Base-by-base conservation (phyloP, 2,888 invertebrate species). In the Volucella zonaria region DNA sequence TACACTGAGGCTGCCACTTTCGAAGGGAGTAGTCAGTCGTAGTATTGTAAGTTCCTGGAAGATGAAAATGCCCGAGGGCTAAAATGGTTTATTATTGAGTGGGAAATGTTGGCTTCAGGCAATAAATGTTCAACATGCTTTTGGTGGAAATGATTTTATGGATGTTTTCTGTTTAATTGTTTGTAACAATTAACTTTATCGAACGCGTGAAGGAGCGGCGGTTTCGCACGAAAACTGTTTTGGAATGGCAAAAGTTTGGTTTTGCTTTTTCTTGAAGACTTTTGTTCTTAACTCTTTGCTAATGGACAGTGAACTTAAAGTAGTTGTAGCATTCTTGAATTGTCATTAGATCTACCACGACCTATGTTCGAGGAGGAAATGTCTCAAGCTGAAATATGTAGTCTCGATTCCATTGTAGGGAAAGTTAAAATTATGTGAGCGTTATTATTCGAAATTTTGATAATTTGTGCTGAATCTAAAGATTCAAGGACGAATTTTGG, bases 141-240 rank as follows among this genome's bases (percentile, higher is more conserved):
- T 66, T 66, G 76, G 75, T 15, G 71, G 83, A 80, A 80, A 76
- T 62, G 43, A 67, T 85, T 85, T 81, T 67, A 76, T 73, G 61
- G 67, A 77, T 80, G 76, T 85, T 81, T 80, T 73, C 80, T 85
- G 81, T 71, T 77, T 81, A 81, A 81, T 85, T 81, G 85, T 85
- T 85, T 85, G 85, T 77, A 73, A 76, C 75, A 85, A 85, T 81
- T 85, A 73, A 68, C 71, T 81, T 80, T 66, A 4, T n/a, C 38
- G 3, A 42, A 38, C 42, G 23, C 10, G 45, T 6, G 52, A 15
- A n/a, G 11, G 56, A 40, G 23, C 31, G 40, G 14, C 10, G 61
- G 1, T 23, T 45, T 61, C 14, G 18, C 23, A 31, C 14, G 18
- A 3, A 15, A 38, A 47, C 3, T 15, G 45, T 15, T 43, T 68